phyloP scores from a whole-genome alignment of 2,888 invertebrate species.

The Pterostichus madidus region DNA sequence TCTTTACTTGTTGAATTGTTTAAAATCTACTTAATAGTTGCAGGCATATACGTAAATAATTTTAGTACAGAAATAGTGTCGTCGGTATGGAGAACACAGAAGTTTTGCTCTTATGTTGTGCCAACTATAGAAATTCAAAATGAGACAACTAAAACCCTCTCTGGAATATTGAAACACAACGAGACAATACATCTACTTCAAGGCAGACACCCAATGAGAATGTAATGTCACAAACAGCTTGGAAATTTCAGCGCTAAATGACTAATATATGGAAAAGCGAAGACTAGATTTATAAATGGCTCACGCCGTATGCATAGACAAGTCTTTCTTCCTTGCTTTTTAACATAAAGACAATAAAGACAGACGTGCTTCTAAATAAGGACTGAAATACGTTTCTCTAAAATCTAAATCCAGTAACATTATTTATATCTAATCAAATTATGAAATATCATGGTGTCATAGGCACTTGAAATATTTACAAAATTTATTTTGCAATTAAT shows the following conservation, averaged over 20 bases:
- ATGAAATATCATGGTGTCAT: too few species aligned
- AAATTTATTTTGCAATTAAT: too few species aligned
- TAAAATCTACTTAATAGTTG: conserved; percentile 7
- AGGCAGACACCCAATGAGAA: conserved; percentile 9
- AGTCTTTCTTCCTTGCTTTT: neutral
- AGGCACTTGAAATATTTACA: too few species aligned
- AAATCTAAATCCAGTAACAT: too few species aligned
- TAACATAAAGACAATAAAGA: too few species aligned
- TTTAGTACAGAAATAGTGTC: neutral
- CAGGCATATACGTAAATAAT: neutral
- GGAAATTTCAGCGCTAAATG: conserved; percentile 6
- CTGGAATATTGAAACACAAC: conserved; percentile 22
- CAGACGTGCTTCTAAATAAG: too few species aligned
- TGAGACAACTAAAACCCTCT: conserved; percentile 8
- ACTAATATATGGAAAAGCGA: neutral
- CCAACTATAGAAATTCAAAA: conserved; percentile 17
- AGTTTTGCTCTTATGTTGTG: conserved; percentile 2
- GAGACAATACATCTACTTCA: conserved; percentile 32
- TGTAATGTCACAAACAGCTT: conserved; percentile 8
- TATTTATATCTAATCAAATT: too few species aligned
- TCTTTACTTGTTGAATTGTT: too few species aligned
- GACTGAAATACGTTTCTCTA: too few species aligned
- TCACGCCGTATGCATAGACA: neutral
- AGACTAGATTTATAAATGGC: conserved; percentile 20
- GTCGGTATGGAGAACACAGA: neutral